phyloP scores from a whole-genome alignment of 1,140 invertebrate species.

The Drosophila nebulosa region DNA sequence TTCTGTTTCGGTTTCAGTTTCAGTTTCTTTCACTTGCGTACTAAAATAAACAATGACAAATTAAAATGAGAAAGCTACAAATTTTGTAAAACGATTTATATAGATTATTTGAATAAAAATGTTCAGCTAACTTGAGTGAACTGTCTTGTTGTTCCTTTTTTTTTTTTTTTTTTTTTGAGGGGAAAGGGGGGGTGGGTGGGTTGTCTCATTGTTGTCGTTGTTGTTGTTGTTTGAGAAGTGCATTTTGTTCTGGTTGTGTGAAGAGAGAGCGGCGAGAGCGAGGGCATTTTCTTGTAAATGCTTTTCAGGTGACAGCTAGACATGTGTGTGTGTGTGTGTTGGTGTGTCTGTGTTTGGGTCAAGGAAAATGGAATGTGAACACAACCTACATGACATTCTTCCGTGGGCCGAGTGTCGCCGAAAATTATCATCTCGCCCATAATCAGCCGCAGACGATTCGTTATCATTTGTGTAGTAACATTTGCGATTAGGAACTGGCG shows the following conservation, averaged over 20 bases:
- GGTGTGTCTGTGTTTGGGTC: not conserved
- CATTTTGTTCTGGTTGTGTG: too few species aligned
- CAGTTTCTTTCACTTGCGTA: conserved; percentile 75
- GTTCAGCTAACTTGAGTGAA: conserved; percentile 14
- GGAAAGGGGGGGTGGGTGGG: too few species aligned
- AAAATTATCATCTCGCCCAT: conserved; percentile 72
- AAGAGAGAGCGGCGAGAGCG: too few species aligned
- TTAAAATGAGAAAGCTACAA: conserved; percentile 26
- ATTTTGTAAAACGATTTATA: not conserved
- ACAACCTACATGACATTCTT: conserved; percentile 80
- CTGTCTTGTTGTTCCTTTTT: conserved; percentile 54
- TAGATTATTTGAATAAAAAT: not conserved
- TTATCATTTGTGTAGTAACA: conserved; percentile 77
- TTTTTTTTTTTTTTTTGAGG: conserved; percentile 26
- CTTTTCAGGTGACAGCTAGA: conserved; percentile 24
- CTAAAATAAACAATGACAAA: conserved; percentile 54
- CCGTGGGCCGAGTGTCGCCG: conserved; percentile 80
- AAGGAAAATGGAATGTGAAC: too few species aligned
- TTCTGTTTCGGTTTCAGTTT: too few species aligned
- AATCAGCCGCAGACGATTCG: conserved; percentile 26
- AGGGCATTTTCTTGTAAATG: conserved; percentile 73
- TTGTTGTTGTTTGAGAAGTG: too few species aligned
- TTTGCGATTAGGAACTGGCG: conserved; percentile 77
- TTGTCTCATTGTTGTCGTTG: too few species aligned
- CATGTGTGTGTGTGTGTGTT: too few species aligned